phyloP scores from a whole-genome alignment of 2,113 vertebrate genomes.

The Eleginops maclovinus region DNA sequence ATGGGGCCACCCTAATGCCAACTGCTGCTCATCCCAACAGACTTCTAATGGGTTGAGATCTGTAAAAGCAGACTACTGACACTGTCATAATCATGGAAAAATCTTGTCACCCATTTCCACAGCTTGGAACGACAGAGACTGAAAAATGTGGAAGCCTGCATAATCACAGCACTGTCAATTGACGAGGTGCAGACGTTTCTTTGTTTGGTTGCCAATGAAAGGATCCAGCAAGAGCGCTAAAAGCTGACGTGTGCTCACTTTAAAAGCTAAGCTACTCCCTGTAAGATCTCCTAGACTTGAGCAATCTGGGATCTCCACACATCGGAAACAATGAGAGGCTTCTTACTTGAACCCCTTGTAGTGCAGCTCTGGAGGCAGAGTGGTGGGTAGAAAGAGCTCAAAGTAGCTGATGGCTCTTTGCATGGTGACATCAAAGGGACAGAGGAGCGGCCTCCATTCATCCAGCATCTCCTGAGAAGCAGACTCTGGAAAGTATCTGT shows the following conservation, averaged over 20 bases:
- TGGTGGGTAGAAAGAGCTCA: constrained; percentile 96
- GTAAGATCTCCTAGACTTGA: neutral
- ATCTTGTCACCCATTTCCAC: too few relatives aligned
- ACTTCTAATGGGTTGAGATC: neutral
- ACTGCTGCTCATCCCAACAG: neutral
- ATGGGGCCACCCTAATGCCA: too few relatives aligned
- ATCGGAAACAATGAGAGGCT: neutral
- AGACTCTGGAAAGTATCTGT: constrained; percentile 93
- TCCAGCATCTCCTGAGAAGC: constrained; percentile 96
- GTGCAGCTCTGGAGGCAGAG: constrained; percentile 94
- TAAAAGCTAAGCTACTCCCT: constrained; percentile 4
- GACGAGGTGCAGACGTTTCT: too few relatives aligned
- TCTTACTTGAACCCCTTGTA: constrained; percentile 95
- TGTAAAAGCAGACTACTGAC: neutral
- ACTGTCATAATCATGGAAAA: too few relatives aligned
- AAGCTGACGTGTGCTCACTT: neutral
- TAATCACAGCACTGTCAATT: too few relatives aligned
- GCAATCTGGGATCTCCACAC: neutral
- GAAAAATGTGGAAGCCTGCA: too few relatives aligned
- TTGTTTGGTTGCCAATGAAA: too few relatives aligned
- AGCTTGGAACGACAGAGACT: neutral
- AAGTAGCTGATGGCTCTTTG: constrained; percentile 98
- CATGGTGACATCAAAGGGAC: constrained; percentile 98
- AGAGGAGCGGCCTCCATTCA: constrained; percentile 97
- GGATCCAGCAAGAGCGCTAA: too few relatives aligned